A percentile compares a stretch with the other conserved stretches of the same genome.
These are phyloP conservation scores for Ptilodon capucinus DNA, from an alignment of 2,888 invertebrate species.

Conservation along the genomic window DNA sequence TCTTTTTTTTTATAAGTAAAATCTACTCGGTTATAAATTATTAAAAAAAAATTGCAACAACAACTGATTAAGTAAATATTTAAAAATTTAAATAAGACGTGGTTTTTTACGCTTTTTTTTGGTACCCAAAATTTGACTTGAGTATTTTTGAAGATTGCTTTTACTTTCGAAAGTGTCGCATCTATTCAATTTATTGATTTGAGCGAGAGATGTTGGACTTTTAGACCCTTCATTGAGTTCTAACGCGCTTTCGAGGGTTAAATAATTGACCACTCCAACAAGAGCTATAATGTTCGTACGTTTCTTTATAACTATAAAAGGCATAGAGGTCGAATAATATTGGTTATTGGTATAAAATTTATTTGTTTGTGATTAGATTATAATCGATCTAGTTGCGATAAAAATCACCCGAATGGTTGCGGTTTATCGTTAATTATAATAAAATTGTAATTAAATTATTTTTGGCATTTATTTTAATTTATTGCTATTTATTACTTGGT, in stretches of 20 bases:
- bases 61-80: too few relatives aligned
- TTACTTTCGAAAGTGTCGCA: background rate
- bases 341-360: slow-evolving; percentile 58
- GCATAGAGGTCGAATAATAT: slow-evolving; percentile 30
- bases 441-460: slow-evolving; percentile 1
- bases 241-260: slow-evolving; percentile 76
- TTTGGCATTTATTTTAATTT: background rate
- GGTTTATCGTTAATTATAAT: slow-evolving; percentile 39
- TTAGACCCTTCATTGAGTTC: slow-evolving; percentile 63
- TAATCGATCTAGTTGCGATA: slow-evolving; percentile 69
- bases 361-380: slow-evolving; percentile 74
- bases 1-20: too few relatives aligned
- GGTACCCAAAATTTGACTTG: too few relatives aligned
- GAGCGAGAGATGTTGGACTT: slow-evolving; percentile 49
- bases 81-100: background rate
- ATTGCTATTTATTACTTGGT: background rate
- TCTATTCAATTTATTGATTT: background rate
- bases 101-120: too few relatives aligned
- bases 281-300: slow-evolving; percentile 28
- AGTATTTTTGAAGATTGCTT: background rate
- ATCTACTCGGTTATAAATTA: too few relatives aligned
- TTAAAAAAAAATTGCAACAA: too few relatives aligned
- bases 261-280: slow-evolving; percentile 56
- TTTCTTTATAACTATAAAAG: slow-evolving; percentile 40
- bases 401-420: slow-evolving; percentile 42